Conservation (phyloP, 2,797 vertebrate species). For the Tachyglossus aculeatus region DNA sequence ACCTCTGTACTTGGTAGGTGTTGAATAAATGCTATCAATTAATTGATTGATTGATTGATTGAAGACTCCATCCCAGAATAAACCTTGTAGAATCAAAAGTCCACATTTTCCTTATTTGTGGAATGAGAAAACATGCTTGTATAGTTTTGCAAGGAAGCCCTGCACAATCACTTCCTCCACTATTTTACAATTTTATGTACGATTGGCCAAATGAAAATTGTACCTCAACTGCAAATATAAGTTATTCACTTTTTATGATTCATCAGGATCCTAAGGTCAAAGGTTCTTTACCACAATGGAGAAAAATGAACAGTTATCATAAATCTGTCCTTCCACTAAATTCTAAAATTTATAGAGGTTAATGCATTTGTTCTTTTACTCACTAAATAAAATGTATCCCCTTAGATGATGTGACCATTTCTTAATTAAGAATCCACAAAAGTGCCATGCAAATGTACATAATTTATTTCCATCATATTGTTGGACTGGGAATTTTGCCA, state of each 20-base stretch:
- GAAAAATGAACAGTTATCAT: conserved; percentile 56
- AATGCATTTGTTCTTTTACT: conserved; percentile 67
- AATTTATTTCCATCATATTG: conserved; percentile 72
- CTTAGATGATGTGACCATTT: conserved; percentile 55
- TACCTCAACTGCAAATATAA: conserved; percentile 22
- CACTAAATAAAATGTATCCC: conserved; percentile 58
- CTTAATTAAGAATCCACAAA: conserved; percentile 72
- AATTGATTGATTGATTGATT: no score
- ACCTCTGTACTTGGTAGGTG: no score
- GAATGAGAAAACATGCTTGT: no score
- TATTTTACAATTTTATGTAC: conserved; percentile 8
- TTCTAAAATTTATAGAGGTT: conserved; percentile 50
- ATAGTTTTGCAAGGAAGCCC: no score
- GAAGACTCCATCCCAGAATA: no score
- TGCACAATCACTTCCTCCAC: background rate
- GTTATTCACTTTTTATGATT: conserved; percentile 33
- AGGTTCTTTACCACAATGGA: conserved; percentile 43
- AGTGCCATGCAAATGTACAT: conserved; percentile 60
- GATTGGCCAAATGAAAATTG: conserved; percentile 45
- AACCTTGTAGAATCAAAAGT: no score
- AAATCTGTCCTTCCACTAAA: conserved; percentile 60
- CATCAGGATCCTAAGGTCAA: conserved; percentile 54
- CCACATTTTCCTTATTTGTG: no score
- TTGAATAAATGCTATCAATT: no score
- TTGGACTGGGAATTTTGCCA: conserved; percentile 72